Evolutionary conservation across 2,888 invertebrate species (phyloP).

Genomic region (Podotricha telesiphe): DNA sequence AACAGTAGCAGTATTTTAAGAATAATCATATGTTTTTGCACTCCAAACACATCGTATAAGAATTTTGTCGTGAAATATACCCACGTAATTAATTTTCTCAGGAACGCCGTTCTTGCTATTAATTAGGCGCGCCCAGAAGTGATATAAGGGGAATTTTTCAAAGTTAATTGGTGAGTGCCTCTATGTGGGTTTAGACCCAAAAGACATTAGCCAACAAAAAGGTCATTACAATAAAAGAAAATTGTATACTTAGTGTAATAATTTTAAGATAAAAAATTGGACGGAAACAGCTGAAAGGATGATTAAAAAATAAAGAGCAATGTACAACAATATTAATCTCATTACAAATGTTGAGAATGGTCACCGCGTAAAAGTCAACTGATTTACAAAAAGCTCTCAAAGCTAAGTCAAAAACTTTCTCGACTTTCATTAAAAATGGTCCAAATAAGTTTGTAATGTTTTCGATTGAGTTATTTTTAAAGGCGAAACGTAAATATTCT

Average conservation of each 20-base stretch:
- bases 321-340: conserved; percentile 27
- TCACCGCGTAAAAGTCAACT: conserved; percentile 6
- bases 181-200: conserved; percentile 19
- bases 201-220: conserved; percentile 29
- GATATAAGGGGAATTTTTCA: conserved; percentile 47
- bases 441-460: conserved; percentile 16
- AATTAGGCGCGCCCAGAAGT: conserved; percentile 42
- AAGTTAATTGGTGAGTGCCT: conserved; percentile 42
- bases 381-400: conserved; percentile 22
- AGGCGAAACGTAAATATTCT: conserved; percentile 1
- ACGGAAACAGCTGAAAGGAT: not conserved
- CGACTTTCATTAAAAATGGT: conserved; percentile 14
- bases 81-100: conserved; percentile 42
- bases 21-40: not conserved
- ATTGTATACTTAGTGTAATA: not conserved
- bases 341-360: conserved; percentile 26
- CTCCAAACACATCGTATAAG: not conserved
- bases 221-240: conserved; percentile 18
- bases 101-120: conserved; percentile 46
- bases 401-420: conserved; percentile 9
- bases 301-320: not conserved
- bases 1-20: not conserved
- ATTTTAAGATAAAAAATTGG: not conserved
- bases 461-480: conserved; percentile 11
- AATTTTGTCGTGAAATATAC: conserved; percentile 36